phyloP scores from a whole-genome alignment of 2,797 vertebrate species.

The Cryptoblepharus egeriae region DNA sequence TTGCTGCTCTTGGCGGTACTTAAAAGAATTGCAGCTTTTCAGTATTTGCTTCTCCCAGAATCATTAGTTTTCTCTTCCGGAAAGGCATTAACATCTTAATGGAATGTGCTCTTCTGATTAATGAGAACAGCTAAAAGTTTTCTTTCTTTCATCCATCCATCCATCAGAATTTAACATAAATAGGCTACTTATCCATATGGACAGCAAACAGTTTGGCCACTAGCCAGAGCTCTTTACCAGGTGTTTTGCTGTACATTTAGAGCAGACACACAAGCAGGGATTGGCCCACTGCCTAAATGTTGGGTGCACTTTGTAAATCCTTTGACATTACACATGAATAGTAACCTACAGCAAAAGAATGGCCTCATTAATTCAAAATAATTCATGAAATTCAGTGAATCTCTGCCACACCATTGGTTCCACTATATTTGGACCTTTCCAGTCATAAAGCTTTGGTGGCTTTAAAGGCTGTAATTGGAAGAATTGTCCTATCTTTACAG shows the following conservation, averaged over 20 bases:
- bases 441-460: neutral
- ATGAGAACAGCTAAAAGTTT: constrained; percentile 52
- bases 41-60: constrained; percentile 35
- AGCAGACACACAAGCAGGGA: neutral
- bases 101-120: constrained; percentile 67
- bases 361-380: neutral
- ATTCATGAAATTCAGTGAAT: neutral
- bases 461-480: too few relatives aligned
- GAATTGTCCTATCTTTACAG: too few relatives aligned
- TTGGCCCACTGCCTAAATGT: too few relatives aligned
- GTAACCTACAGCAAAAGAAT: neutral
- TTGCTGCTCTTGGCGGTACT: neutral
- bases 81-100: constrained; percentile 61
- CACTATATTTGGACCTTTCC: neutral
- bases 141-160: neutral
- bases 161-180: constrained; percentile 38
- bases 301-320: neutral
- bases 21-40: constrained; percentile 38
- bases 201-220: constrained; percentile 13
- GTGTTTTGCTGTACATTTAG: neutral
- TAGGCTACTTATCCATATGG: constrained; percentile 50
- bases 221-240: too few relatives aligned
- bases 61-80: constrained; percentile 55
- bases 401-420: neutral
- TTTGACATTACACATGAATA: neutral